Percentiles rank a stretch among this genome's conserved stretches.
phyloP scores from a whole-genome alignment of 2,113 vertebrate genomes.

The Gracilinanus agilis region DNA sequence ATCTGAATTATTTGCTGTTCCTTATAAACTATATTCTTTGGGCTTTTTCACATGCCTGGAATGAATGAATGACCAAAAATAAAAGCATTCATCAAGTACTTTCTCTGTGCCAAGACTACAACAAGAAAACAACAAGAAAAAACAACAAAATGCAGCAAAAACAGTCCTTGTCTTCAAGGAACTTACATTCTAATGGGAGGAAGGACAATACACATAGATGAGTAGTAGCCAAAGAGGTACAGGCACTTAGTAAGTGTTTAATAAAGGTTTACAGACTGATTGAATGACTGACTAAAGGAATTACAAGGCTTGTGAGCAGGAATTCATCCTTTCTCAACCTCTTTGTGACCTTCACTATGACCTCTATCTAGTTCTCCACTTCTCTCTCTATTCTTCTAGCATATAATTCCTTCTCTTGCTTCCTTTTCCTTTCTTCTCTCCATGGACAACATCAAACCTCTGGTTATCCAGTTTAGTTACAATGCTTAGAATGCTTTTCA shows the following conservation, averaged over 20 bases:
- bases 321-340: background rate
- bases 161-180: background rate
- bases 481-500: background rate
- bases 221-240: too few relatives aligned
- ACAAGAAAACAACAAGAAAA: too few relatives aligned
- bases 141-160: background rate
- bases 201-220: too few relatives aligned
- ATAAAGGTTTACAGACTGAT: background rate
- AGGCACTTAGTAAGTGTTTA: background rate
- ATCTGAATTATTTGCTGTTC: too few relatives aligned
- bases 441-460: background rate
- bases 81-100: too few relatives aligned
- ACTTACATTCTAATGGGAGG: background rate
- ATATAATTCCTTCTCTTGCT: background rate
- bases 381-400: background rate
- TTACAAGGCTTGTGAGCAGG: background rate
- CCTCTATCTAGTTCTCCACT: background rate
- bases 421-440: background rate
- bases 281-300: background rate
- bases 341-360: background rate
- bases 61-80: background rate
- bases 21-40: too few relatives aligned
- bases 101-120: background rate
- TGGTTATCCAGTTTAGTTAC: background rate
- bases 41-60: background rate